Base-by-base conservation (phyloP, 2,888 invertebrate genomes). In the Cheilosia soror region DNA sequence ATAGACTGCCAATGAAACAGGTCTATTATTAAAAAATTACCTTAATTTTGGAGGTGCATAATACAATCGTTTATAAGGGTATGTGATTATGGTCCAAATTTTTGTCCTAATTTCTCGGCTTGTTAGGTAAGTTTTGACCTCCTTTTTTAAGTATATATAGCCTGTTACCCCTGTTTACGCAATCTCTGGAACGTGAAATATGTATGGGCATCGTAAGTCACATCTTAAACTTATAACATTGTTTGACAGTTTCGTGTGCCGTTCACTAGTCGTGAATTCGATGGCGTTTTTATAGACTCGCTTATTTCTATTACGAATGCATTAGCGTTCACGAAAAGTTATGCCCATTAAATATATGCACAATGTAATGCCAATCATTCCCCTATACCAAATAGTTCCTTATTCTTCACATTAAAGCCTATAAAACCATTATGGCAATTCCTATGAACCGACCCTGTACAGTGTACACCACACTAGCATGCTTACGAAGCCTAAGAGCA, bases 381-480 rank as follows among this genome's bases (percentile, higher is more conserved):
- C 44, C 63, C 31, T 55, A 29, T 57, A 37, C 37, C 2, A 47
- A 65, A 55, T 0, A 63, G 25, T 13, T 5, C 49, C 9, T 4
- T 40, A 42, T 27, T 53, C 75, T 9, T n/a, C 15, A 49, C 31
- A 58, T 60, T 63, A 40, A 42, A 40, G 44, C 27, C 71, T 33
- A 82, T 66, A 77, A 72, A 49, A 62, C 15, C 31, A 72, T 53
- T 68, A 60, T 62, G 13, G 47, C 20, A 27, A 15, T 68, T 58
- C 13, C 11, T 11, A 60, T 44, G 60, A 65, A 55, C 75, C 84
- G 84, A 53, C 77, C 85, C 81, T 81, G 81, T 71, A 53, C 65
- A 65, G 77, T 81, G 81, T 71, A 53, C 65, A 65, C 37, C 37
- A 58, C 25, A 51, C 51, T 49, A 29, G 15, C 63, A 65, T 65